Evolutionary conservation across 2,888 invertebrate genomes (phyloP).

Genomic region (Encarsia formosa): DNA sequence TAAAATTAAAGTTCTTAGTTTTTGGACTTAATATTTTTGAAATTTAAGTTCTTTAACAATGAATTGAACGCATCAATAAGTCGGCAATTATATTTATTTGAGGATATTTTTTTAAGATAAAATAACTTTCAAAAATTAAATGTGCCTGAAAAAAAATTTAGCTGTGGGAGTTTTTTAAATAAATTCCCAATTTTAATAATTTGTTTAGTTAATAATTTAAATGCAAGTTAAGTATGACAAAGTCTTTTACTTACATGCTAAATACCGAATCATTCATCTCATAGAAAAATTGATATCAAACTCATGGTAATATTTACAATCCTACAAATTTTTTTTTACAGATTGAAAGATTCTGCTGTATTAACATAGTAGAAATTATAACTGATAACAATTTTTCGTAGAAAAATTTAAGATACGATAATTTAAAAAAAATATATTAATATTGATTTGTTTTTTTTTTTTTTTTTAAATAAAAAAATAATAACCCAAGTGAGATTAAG

Average conservation of each 20-base stretch:
- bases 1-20: constrained; percentile 9
- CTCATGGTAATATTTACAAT: neutral
- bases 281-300: constrained; percentile 24
- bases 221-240: constrained; percentile 22
- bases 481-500: too few relatives aligned
- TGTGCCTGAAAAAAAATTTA: constrained; percentile 6
- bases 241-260: constrained; percentile 20
- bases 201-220: constrained; percentile 11
- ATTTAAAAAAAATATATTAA: constrained; percentile 10
- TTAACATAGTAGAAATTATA: constrained; percentile 21
- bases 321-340: constrained; percentile 17
- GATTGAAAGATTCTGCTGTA: constrained; percentile 15
- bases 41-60: too few relatives aligned
- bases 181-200: constrained; percentile 3
- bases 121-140: too few relatives aligned
- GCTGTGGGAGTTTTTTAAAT: constrained; percentile 13
- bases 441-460: too few relatives aligned
- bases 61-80: too few relatives aligned
- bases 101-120: too few relatives aligned
- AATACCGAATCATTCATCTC: constrained; percentile 22
- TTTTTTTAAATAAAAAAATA: constrained; percentile 9
- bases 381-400: constrained; percentile 25
- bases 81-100: too few relatives aligned
- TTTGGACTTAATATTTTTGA: too few relatives aligned
- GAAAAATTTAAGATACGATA: constrained; percentile 21